Base-by-base conservation (phyloP, 2,113 vertebrate species). In the Epinephelus cyanopodus region DNA sequence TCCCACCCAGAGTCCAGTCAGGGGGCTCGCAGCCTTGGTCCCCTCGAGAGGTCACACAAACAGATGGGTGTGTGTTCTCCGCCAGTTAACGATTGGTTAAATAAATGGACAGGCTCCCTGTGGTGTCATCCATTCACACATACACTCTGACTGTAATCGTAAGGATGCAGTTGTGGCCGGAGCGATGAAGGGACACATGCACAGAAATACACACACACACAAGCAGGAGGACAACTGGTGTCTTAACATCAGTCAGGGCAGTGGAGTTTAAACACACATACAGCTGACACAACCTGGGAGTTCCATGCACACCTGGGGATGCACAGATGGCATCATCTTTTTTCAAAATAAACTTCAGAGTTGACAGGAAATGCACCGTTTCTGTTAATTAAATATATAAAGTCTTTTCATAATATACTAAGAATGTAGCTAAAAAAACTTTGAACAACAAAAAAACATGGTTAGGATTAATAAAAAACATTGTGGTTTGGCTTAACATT, bases 1-100 rank as follows among this genome's bases (percentile, higher is more conserved):
- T 91, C 91, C 93, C 93, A 94, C 92, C 90, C 91, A 93, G 84
- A 67, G 86, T 85, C 90, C 81, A 52, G 87, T 82, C 62, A 25
- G 21, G 84, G 77, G 57, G 71, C 76, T 87, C 1, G 69, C 73
- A 23, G 66, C 81, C 89, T 83, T 53, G 19, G 81, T 82, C 69
- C 81, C 80, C 57, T 56, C n/a, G 29, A 81, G 84, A 88, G 88
- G 93, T 91, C 90, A 91, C 58, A 69, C 66, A 87, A 90, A 91
- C 85, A 91, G 25, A 61, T n/a, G 50, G 27, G 57, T 86, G 86
- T 89, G 77, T 90, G 78, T 87, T 89, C 57, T 83, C 65, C 71
- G 67, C 84, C 79, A 64, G 81, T 86, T 86, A 89, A 86, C 68
- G 65, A 89, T 50, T 90, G 89, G 63, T 89, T 87, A 89, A 90